A percentile compares a stretch with the other conserved stretches of the same genome.
Evolutionary conservation across 2,113 vertebrate genomes (phyloP).

Genomic region (Platysternon megacephalum): DNA sequence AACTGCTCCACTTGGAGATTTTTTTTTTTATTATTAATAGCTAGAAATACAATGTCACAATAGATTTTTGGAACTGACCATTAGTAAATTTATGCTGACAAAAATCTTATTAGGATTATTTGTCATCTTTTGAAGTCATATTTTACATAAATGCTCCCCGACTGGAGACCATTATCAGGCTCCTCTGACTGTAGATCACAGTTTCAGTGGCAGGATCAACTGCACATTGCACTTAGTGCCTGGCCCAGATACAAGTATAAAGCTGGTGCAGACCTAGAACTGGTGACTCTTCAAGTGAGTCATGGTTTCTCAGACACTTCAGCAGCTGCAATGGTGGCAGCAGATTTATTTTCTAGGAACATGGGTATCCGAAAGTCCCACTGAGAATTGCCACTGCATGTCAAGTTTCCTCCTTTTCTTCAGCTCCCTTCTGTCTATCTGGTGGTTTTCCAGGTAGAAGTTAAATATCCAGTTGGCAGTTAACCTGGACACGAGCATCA

Average conservation of each 20-base stretch:
- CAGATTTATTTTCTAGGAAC: neutral
- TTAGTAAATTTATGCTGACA: neutral
- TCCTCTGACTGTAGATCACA: neutral
- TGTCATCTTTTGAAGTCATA: neutral
- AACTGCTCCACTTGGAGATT: neutral
- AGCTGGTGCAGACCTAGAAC: neutral
- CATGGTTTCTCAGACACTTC: neutral
- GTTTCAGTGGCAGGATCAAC: neutral
- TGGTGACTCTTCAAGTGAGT: neutral
- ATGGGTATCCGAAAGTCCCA: neutral
- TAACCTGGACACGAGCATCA: too few species aligned
- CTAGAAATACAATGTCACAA: neutral
- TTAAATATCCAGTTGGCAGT: neutral
- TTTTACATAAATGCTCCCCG: neutral
- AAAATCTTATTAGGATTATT: neutral
- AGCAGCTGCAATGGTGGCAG: neutral
- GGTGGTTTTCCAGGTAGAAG: neutral
- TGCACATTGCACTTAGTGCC: accelerated
- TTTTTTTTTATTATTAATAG: neutral
- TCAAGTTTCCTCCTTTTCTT: neutral
- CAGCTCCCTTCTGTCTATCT: neutral
- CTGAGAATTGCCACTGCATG: neutral
- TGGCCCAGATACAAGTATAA: neutral
- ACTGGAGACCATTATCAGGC: accelerated
- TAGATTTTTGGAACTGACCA: neutral